These are phyloP conservation scores for Drosophila lacertosa DNA, from an alignment of 1,140 invertebrate species.

Conservation along the genomic window DNA sequence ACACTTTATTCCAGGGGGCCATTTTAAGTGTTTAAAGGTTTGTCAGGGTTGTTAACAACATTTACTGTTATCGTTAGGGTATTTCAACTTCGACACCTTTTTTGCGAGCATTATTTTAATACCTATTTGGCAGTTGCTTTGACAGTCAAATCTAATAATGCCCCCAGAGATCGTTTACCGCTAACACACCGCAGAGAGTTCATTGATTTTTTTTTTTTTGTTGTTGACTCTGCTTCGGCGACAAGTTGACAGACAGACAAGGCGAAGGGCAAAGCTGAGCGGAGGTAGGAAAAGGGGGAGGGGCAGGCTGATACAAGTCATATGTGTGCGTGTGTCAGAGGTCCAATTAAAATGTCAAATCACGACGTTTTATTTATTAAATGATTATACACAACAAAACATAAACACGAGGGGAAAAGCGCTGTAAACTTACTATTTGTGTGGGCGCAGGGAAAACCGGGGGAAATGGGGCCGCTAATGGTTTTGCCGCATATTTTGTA, in stretches of 20 bases:
- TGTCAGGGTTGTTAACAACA: no score
- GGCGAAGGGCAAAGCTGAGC: no score
- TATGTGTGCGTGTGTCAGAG: conserved; percentile 54
- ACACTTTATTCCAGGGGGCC: no score
- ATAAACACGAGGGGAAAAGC: conserved; percentile 21
- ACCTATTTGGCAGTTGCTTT: not conserved
- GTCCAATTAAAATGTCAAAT: conserved; percentile 80
- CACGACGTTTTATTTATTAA: conserved; percentile 76
- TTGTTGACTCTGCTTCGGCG: conserved; percentile 25
- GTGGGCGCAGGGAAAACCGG: not conserved
- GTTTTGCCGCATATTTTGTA: conserved; percentile 26
- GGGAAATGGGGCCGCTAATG: conserved; percentile 13
- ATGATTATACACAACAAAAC: conserved; percentile 60
- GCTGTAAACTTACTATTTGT: conserved; percentile 53
- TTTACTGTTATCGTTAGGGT: no score
- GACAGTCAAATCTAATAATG: conserved; percentile 61
- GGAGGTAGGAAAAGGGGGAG: no score
- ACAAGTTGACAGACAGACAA: conserved; percentile 11
- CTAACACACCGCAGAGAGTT: conserved; percentile 63
- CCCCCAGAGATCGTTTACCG: conserved; percentile 56
- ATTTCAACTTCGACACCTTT: not conserved
- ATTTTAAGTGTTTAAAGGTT: no score
- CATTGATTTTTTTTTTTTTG: conserved; percentile 57
- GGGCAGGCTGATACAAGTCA: not conserved
- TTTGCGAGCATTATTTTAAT: not conserved